phyloP scores from a whole-genome alignment of 2,888 invertebrate species.

The Nemapogon koenigi region DNA sequence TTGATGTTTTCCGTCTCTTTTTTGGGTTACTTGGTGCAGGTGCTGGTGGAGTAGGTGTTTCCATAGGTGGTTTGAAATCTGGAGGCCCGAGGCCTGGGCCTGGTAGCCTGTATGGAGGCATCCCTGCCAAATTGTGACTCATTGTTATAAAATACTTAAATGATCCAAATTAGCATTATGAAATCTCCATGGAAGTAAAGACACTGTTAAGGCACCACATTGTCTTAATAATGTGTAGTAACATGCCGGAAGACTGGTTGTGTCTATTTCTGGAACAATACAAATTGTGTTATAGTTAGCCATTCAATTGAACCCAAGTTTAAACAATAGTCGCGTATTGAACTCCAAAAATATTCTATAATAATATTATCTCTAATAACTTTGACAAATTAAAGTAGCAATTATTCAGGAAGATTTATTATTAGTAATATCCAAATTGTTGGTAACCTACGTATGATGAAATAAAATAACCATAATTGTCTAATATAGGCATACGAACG shows the following conservation, averaged over 20 bases:
- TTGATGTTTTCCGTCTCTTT: slow-evolving; percentile 84
- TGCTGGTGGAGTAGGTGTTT: slow-evolving; percentile 71
- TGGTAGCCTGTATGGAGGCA: slow-evolving; percentile 80
- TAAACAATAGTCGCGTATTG: not conserved
- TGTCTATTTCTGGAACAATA: slow-evolving; percentile 59
- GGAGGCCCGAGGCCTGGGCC: slow-evolving; percentile 74
- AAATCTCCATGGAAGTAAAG: slow-evolving; percentile 27
- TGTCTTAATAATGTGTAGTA: slow-evolving; percentile 44
- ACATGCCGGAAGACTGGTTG: slow-evolving; percentile 45
- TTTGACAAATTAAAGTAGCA: slow-evolving; percentile 1
- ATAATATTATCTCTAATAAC: not conserved
- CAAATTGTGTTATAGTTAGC: slow-evolving; percentile 1
- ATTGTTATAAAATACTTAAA: slow-evolving; percentile 55
- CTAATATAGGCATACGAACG: too few relatives aligned
- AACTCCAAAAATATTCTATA: not conserved
- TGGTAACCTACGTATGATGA: slow-evolving; percentile 6
- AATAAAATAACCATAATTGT: slow-evolving; percentile 1
- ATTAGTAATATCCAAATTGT: not conserved
- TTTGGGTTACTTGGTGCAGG: slow-evolving; percentile 85
- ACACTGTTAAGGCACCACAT: slow-evolving; percentile 45
- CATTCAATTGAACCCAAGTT: not conserved
- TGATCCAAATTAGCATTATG: slow-evolving; percentile 44
- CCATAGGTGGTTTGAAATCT: slow-evolving; percentile 77
- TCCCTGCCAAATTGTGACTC: slow-evolving; percentile 83
- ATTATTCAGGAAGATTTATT: not conserved